Percentiles rank a stretch among this genome's conserved stretches.
These are phyloP conservation scores for Ciconia nigra DNA, from an alignment of 2,797 vertebrate genomes.

Conservation along the genomic window DNA sequence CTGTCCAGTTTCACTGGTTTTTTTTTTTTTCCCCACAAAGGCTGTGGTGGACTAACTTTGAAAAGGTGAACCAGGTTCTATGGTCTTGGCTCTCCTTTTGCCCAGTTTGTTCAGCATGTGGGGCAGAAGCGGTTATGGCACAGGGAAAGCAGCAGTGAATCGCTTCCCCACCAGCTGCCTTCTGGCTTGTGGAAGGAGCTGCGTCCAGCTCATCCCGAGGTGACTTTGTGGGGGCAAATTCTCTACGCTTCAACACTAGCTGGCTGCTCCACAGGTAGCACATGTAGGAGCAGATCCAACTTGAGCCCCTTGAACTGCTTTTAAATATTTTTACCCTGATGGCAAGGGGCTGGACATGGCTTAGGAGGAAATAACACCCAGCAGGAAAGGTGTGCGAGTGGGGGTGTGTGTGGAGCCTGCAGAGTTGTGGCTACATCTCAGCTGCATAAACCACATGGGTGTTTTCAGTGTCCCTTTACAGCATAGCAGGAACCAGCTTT, in stretches of 20 bases:
- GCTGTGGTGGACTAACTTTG: neutral
- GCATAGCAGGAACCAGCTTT: neutral
- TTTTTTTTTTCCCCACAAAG: fast-evolving
- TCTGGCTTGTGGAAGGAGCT: neutral
- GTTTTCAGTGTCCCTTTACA: neutral
- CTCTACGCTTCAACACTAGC: neutral
- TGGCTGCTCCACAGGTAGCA: neutral
- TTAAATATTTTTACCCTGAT: neutral
- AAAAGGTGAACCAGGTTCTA: neutral
- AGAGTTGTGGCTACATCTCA: neutral
- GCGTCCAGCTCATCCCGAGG: neutral
- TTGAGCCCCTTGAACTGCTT: neutral
- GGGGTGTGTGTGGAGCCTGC: neutral
- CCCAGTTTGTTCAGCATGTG: neutral
- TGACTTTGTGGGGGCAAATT: neutral
- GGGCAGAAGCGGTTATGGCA: neutral
- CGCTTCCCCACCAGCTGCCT: fast-evolving
- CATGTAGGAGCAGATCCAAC: neutral
- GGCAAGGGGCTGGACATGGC: fast-evolving
- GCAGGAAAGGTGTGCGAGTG: neutral
- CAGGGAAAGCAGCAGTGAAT: neutral
- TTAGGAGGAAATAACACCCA: neutral
- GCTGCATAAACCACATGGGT: neutral
- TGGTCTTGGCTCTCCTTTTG: neutral
- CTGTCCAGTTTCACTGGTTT: neutral